Conservation (phyloP, 2,113 vertebrate genomes). For the Pampusana beccarii region DNA sequence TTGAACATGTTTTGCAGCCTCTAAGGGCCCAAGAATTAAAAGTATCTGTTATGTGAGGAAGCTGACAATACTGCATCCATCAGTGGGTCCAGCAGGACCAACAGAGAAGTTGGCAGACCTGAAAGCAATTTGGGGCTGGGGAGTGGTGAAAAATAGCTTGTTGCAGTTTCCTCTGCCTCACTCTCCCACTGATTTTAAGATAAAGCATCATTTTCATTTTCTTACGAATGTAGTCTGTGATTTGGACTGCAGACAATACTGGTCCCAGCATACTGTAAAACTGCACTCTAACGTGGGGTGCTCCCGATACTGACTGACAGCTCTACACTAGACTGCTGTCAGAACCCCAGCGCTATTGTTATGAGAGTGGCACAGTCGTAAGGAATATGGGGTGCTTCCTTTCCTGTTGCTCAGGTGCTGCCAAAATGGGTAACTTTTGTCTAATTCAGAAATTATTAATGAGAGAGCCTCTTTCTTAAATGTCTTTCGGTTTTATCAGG, state of each 20-base stretch:
- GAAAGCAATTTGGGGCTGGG: not conserved
- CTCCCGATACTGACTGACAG: not conserved
- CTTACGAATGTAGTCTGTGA: not conserved
- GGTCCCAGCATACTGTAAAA: not conserved
- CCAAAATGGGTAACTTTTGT: not conserved
- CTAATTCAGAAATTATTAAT: not conserved
- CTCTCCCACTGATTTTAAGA: not conserved
- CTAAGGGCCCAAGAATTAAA: not conserved
- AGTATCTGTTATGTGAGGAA: not conserved
- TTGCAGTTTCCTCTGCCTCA: not conserved
- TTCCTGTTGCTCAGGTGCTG: not conserved
- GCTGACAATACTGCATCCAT: not conserved
- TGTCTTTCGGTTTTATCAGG: not conserved
- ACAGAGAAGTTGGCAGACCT: not conserved
- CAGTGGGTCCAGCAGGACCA: not conserved
- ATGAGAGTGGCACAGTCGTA: too few species aligned
- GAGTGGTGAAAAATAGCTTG: not conserved
- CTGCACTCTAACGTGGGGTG: not conserved
- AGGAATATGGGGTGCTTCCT: not conserved
- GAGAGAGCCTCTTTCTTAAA: not conserved
- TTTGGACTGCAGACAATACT: not conserved
- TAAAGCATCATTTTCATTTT: not conserved
- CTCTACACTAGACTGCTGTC: fast-evolving
- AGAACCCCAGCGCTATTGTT: not conserved
- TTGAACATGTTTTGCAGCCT: not conserved